These are phyloP conservation scores for Spilogale gracilis DNA, from an alignment of 2,113 vertebrate genomes.

Conservation along the genomic window DNA sequence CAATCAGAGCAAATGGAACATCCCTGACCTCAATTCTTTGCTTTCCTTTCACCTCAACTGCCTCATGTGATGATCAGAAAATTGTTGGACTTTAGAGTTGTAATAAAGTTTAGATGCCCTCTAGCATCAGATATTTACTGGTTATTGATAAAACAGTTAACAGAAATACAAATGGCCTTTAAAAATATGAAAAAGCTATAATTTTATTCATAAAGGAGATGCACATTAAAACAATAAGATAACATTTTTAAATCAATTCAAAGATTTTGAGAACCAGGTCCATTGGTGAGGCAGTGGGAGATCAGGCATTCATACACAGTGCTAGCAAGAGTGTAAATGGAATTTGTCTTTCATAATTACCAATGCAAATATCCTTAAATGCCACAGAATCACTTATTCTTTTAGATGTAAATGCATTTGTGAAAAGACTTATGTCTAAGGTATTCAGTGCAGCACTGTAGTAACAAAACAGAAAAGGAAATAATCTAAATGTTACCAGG, in stretches of 20 bases:
- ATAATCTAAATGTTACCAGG: not conserved
- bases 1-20: conserved; percentile 10
- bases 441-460: not conserved
- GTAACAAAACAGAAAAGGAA: conserved; percentile 9
- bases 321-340: not conserved
- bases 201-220: conserved; percentile 29
- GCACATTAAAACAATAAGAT: conserved; percentile 24
- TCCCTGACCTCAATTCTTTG: conserved; percentile 13
- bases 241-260: not conserved
- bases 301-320: not conserved
- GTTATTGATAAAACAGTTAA: conserved; percentile 4
- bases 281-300: not conserved
- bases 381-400: not conserved
- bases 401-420: conserved; percentile 26
- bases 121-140: conserved; percentile 36
- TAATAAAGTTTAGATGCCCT: not conserved
- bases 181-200: conserved; percentile 14
- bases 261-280: not conserved
- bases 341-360: not conserved
- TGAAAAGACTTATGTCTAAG: not conserved
- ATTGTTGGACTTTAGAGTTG: not conserved
- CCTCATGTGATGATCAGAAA: not conserved
- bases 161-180: conserved; percentile 36
- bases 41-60: conserved; percentile 21
- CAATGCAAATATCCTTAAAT: not conserved